Evolutionary conservation across 2,797 vertebrate genomes (phyloP).

Genomic region (Squalus acanthias): DNA sequence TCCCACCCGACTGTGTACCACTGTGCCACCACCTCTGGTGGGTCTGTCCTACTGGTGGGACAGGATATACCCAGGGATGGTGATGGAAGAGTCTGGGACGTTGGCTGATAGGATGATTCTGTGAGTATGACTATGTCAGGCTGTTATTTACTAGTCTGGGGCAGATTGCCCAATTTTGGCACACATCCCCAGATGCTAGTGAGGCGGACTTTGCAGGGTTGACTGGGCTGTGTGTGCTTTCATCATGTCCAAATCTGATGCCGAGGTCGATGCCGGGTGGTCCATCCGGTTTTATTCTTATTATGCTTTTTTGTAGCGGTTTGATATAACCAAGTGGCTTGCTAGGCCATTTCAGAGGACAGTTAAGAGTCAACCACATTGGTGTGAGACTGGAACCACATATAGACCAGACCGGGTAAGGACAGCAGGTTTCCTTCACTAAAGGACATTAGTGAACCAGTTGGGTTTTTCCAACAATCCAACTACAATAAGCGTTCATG

Average conservation of each 20-base stretch:
- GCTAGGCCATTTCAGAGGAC: too few species aligned
- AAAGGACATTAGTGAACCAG: too few species aligned
- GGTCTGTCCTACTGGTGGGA: background rate
- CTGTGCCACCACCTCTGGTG: background rate
- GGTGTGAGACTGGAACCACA: too few species aligned
- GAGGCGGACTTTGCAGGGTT: background rate
- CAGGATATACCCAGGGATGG: background rate
- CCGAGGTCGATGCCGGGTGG: too few species aligned
- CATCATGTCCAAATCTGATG: background rate
- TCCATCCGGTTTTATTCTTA: too few species aligned
- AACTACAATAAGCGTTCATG: too few species aligned
- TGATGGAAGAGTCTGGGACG: background rate
- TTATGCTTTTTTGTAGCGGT: too few species aligned
- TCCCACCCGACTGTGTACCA: background rate
- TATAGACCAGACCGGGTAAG: too few species aligned
- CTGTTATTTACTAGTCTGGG: background rate
- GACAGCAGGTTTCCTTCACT: too few species aligned
- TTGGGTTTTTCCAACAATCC: too few species aligned
- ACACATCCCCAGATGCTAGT: background rate
- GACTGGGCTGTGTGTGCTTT: background rate
- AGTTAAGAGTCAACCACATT: too few species aligned
- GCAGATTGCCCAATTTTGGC: background rate
- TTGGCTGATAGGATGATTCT: background rate
- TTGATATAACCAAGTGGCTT: too few species aligned
- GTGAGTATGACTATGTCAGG: background rate